phyloP scores from a whole-genome alignment of 1,140 invertebrate species.

The Heliconius eleuchia region DNA sequence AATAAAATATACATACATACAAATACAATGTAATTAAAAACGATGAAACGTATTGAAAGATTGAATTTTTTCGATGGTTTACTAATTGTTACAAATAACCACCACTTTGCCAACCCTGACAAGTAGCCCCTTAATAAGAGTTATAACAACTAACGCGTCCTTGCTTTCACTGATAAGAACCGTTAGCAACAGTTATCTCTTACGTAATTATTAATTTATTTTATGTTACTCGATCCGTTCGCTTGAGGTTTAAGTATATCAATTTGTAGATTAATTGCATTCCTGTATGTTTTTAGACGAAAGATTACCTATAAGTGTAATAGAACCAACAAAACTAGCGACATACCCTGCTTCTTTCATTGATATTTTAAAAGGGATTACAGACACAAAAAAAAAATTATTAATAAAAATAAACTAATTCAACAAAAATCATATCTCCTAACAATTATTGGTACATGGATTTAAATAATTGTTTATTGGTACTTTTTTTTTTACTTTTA shows the following conservation, averaged over 20 bases:
- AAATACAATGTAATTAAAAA: too few relatives aligned
- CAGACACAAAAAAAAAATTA: too few relatives aligned
- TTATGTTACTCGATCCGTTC: neutral
- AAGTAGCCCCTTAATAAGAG: neutral
- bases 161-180: conserved; percentile 77
- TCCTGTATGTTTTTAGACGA: conserved; percentile 24
- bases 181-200: conserved; percentile 50
- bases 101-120: neutral
- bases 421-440: too few relatives aligned
- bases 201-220: conserved; percentile 51
- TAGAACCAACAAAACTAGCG: neutral
- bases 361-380: neutral
- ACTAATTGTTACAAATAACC: neutral
- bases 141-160: conserved; percentile 46
- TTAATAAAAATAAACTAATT: too few relatives aligned
- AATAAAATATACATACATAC: too few relatives aligned
- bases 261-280: neutral
- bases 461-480: too few relatives aligned
- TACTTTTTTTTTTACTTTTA: too few relatives aligned
- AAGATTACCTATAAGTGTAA: conserved; percentile 13
- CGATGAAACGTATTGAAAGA: too few relatives aligned
- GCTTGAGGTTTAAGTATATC: neutral
- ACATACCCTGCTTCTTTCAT: neutral
- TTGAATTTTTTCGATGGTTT: too few relatives aligned
- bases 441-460: too few relatives aligned